phyloP scores from a whole-genome alignment of 2,888 invertebrate species.

The Mythimna ferrago region DNA sequence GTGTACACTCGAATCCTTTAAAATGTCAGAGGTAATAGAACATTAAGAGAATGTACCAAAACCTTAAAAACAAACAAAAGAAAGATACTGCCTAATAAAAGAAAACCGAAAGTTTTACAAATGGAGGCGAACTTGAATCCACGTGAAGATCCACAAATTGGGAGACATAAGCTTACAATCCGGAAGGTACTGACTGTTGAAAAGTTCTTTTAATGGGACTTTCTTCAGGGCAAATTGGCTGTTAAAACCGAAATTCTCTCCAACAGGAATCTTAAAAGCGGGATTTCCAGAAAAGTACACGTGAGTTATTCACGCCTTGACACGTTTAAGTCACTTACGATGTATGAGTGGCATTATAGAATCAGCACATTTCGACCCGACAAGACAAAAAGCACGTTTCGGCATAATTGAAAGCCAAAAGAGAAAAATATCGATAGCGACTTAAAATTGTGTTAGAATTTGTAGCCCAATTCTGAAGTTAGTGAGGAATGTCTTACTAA shows the following conservation, averaged over 20 bases:
- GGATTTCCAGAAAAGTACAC: conserved; percentile 59
- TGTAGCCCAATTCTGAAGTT: conserved; percentile 58
- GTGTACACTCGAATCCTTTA: neutral
- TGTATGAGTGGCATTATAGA: conserved; percentile 80
- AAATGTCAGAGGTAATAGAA: conserved; percentile 4
- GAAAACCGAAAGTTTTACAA: conserved; percentile 50
- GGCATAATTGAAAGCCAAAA: conserved; percentile 77
- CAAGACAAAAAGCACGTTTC: conserved; percentile 72
- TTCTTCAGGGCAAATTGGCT: conserved; percentile 64
- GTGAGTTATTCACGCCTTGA: conserved; percentile 77
- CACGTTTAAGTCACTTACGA: conserved; percentile 77
- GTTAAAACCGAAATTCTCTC: conserved; percentile 62
- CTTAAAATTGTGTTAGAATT: conserved; percentile 59
- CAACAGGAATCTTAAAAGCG: conserved; percentile 54
- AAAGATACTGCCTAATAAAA: conserved; percentile 46
- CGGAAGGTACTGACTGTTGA: conserved; percentile 59
- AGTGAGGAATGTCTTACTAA: conserved; percentile 60
- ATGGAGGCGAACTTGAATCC: conserved; percentile 46
- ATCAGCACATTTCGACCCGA: conserved; percentile 77
- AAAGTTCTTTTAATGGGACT: conserved; percentile 64
- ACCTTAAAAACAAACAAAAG: conserved; percentile 28
- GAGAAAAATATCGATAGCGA: conserved; percentile 61
- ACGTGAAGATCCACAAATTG: conserved; percentile 58
- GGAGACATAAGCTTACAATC: conserved; percentile 60
- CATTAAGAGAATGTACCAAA: neutral